A percentile compares a stretch with the other conserved stretches of the same genome.
Conservation (phyloP, 2,113 vertebrate genomes). For the Dicrurus megarhynchus region DNA sequence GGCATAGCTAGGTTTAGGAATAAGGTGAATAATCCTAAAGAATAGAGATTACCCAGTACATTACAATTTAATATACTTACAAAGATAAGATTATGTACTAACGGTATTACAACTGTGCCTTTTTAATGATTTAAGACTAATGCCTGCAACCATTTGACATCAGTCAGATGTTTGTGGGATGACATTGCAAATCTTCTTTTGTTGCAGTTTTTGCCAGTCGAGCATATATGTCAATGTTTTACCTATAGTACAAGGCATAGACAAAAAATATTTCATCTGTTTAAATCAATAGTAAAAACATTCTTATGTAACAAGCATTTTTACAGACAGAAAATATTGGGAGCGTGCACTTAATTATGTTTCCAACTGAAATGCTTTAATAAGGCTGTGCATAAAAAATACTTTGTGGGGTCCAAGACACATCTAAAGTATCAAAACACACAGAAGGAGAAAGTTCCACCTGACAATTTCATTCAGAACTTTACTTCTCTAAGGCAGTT, state of each 20-base stretch:
- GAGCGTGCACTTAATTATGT: background rate
- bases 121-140: background rate
- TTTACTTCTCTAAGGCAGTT: background rate
- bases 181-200: background rate
- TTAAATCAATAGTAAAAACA: background rate
- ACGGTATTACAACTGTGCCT: background rate
- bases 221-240: background rate
- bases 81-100: background rate
- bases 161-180: background rate
- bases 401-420: background rate
- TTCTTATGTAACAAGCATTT: background rate
- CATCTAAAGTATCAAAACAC: background rate
- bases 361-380: background rate
- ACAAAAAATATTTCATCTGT: background rate
- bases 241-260: background rate
- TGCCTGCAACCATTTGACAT: background rate
- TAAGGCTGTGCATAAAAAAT: background rate
- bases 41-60: background rate
- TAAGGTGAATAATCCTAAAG: background rate
- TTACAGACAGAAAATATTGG: background rate
- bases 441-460: background rate
- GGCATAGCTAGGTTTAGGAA: background rate
- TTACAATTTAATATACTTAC: background rate
- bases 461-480: background rate
- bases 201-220: background rate